phyloP scores from a whole-genome alignment of 2,113 vertebrate genomes.

The Anoura caudifer region DNA sequence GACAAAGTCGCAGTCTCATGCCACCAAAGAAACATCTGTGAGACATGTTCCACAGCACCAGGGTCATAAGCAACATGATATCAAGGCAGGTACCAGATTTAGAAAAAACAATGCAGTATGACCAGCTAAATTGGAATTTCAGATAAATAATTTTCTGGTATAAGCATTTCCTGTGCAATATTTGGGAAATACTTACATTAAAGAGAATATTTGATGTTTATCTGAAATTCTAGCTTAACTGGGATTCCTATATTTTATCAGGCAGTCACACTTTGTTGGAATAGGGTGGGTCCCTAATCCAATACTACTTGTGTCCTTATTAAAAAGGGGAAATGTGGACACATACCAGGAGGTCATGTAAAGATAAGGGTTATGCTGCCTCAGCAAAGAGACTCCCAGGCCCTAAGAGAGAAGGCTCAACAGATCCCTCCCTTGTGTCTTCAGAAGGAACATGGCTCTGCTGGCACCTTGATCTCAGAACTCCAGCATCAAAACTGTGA shows the following conservation, averaged over 20 bases:
- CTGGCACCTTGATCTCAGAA: neutral
- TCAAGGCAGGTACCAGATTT: neutral
- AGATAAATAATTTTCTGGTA: neutral
- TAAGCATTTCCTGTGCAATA: neutral
- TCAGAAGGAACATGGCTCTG: neutral
- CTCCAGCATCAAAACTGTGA: neutral
- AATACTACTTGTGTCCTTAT: neutral
- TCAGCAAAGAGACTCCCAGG: neutral
- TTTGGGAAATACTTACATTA: neutral
- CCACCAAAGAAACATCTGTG: neutral
- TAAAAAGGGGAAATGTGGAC: neutral
- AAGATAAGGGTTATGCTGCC: neutral
- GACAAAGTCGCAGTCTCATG: neutral
- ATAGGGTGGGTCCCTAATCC: neutral
- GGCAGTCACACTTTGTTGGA: neutral
- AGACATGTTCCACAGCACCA: neutral
- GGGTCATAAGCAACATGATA: neutral
- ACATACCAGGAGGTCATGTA: neutral
- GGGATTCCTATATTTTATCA: neutral
- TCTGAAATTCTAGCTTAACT: neutral
- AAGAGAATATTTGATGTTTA: neutral
- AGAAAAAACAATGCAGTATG: neutral
- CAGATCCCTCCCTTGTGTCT: neutral
- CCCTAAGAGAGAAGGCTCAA: neutral
- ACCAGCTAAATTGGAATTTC: neutral